Evolutionary conservation across 2,888 invertebrate genomes (phyloP), one percentile per base, ranked within the genome.

Genomic region (Corbicula japonica): DNA sequence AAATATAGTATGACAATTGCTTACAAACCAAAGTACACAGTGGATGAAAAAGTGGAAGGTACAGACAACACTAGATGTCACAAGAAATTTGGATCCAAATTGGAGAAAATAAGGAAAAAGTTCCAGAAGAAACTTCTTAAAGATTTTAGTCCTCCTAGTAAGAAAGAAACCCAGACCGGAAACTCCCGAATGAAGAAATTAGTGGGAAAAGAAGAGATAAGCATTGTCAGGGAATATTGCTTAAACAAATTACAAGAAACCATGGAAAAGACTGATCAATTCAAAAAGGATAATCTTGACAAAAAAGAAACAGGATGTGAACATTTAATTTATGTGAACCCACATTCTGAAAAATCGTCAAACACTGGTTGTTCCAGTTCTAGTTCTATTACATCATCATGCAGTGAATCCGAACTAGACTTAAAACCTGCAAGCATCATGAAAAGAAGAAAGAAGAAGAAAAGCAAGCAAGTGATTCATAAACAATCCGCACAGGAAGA

Each of bases 71-170:
- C 15, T 23, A 4, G n/a, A n/a, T n/a, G n/a, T n/a, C n/a, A 68
- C 56, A 15, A 62, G 44, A 32, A 4, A 12, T 28, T 15, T n/a
- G 12, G 30, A n/a, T 21, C 34, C 52, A 21, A n/a, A n/a, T 35
- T 66, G 26, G 38, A 52, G 21, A 66, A 66, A 23, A 10, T 66
- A 35, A 48, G 61, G 35, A 50, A 50, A 12, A 46, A 50, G 12
- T 48, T 58, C n/a, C 62, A 54, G 38, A 62, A 54, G 54, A 62
- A 71, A 52, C 54, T n/a, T n/a, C n/a, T n/a, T n/a, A n/a, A n/a
- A n/a, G n/a, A n/a, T n/a, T n/a, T n/a, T n/a, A n/a, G n/a, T n/a
- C n/a, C n/a, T n/a, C n/a, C n/a, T n/a, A n/a, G n/a, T n/a, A n/a
- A n/a, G n/a, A n/a, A n/a, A n/a, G n/a, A n/a, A n/a, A n/a, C n/a